phyloP scores from a whole-genome alignment of 2,797 vertebrate species.

The Crax fasciolata region DNA sequence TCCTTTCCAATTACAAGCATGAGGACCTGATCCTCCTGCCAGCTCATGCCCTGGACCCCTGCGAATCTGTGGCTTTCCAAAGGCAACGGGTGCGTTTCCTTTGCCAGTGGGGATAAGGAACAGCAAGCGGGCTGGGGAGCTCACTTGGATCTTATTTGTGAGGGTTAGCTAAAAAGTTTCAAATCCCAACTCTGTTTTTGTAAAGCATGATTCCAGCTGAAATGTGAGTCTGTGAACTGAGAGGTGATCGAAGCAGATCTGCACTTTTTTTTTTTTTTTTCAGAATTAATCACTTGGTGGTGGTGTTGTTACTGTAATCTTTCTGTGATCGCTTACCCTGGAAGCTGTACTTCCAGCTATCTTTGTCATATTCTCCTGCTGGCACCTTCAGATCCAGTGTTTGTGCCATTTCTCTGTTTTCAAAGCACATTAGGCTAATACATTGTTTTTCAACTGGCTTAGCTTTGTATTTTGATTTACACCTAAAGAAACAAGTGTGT shows the following conservation, averaged over 20 bases:
- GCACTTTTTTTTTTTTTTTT: not conserved
- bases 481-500: slow-evolving; percentile 25
- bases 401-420: slow-evolving; percentile 35
- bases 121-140: slow-evolving; percentile 17
- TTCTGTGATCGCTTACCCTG: slow-evolving; percentile 51
- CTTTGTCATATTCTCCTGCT: slow-evolving; percentile 27
- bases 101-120: slow-evolving; percentile 62
- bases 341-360: slow-evolving; percentile 32
- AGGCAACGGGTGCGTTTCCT: slow-evolving; percentile 77
- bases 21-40: slow-evolving; percentile 76
- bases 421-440: not conserved
- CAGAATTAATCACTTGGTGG: slow-evolving; percentile 28
- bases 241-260: slow-evolving; percentile 58
- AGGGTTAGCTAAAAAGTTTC: slow-evolving; percentile 63
- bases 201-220: slow-evolving; percentile 50
- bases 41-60: slow-evolving; percentile 67
- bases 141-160: slow-evolving; percentile 43
- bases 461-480: slow-evolving; percentile 51
- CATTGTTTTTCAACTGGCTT: slow-evolving; percentile 24
- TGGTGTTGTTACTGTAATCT: slow-evolving; percentile 21
- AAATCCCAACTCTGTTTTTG: slow-evolving; percentile 54
- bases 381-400: slow-evolving; percentile 36
- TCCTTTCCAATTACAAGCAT: slow-evolving; percentile 85
- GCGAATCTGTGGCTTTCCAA: slow-evolving; percentile 75
- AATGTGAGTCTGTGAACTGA: slow-evolving; percentile 12